Conservation (phyloP, 2,888 invertebrate species). For the Papilio demoleus region DNA sequence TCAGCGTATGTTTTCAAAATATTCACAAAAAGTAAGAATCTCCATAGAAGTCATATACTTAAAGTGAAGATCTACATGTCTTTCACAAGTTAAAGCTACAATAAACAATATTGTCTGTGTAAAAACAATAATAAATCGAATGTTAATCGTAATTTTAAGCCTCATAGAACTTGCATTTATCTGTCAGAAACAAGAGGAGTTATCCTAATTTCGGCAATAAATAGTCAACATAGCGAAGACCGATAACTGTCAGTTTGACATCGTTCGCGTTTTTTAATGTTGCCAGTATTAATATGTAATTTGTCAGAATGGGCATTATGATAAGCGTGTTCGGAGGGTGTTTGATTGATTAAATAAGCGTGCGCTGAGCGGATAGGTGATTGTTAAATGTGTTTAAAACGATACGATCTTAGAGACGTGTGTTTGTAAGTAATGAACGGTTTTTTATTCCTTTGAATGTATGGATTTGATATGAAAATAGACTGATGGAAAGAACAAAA, state of each 20-base stretch:
- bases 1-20: background rate
- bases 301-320: conserved; percentile 74
- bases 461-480: background rate
- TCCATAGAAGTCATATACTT: too few species aligned
- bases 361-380: conserved; percentile 72
- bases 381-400: conserved; percentile 66
- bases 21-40: too few species aligned
- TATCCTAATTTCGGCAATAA: background rate
- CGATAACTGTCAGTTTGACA: conserved; percentile 68
- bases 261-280: conserved; percentile 68
- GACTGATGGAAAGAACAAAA: background rate
- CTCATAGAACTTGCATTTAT: background rate
- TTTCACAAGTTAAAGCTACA: background rate
- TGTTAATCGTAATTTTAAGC: background rate
- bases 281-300: conserved; percentile 79
- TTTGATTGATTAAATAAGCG: conserved; percentile 81
- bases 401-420: conserved; percentile 55
- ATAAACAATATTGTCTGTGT: background rate
- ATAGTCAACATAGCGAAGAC: conserved; percentile 51
- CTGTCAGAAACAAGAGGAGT: too few species aligned
- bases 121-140: background rate
- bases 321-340: conserved; percentile 70
- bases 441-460: conserved; percentile 10
- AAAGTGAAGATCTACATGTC: too few species aligned
- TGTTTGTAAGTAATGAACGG: conserved; percentile 6